These are phyloP conservation scores for Dryocosmus kuriphilus DNA, from an alignment of 2,888 invertebrate genomes.

Conservation along the genomic window DNA sequence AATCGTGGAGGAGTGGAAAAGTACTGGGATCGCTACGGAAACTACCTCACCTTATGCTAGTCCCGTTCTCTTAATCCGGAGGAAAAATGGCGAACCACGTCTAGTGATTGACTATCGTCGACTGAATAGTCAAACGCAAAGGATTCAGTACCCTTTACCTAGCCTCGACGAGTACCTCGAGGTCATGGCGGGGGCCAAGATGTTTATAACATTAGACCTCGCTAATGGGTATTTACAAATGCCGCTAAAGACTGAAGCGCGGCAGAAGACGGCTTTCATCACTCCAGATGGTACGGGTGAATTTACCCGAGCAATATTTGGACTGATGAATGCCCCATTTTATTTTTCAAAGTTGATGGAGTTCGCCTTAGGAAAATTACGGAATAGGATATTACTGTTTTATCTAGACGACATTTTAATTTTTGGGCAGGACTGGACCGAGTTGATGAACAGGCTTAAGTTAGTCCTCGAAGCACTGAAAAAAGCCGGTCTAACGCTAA, in stretches of 20 bases:
- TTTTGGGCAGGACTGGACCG: not conserved
- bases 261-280: no score
- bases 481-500: not conserved
- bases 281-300: no score
- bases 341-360: no score
- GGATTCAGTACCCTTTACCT: no score
- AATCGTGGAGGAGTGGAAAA: conserved; percentile 52
- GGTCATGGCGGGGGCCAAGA: not conserved
- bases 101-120: no score
- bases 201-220: no score
- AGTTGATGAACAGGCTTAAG: not conserved
- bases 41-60: conserved; percentile 48
- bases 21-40: conserved; percentile 48
- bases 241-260: not conserved
- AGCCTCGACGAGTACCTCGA: conserved; percentile 33
- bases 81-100: no score
- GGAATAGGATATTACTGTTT: not conserved
- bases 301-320: no score
- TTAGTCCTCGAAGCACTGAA: not conserved
- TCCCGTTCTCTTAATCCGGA: no score
- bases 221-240: not conserved
- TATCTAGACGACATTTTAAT: not conserved
- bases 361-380: not conserved
- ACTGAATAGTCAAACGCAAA: no score
- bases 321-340: no score